Evolutionary conservation across 2,113 vertebrate genomes (phyloP).

Genomic region (Empidonax alnorum): DNA sequence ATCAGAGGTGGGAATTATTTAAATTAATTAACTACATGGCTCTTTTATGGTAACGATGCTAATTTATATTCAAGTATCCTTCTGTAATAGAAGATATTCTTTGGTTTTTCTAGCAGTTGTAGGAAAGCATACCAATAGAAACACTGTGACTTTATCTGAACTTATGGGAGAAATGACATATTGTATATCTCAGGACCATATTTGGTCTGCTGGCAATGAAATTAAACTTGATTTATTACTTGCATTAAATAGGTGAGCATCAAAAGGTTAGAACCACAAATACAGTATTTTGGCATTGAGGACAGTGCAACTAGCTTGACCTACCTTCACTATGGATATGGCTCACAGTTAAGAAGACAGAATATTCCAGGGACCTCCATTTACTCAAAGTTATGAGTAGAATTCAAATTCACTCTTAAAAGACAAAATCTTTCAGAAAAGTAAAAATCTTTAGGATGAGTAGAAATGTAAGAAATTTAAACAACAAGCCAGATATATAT

Average conservation of each 20-base stretch:
- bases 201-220: background rate
- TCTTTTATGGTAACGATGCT: background rate
- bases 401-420: background rate
- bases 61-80: slow-evolving; percentile 18
- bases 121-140: slow-evolving; percentile 11
- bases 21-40: background rate
- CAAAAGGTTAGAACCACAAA: background rate
- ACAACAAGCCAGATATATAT: background rate
- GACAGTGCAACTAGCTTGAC: background rate
- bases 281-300: background rate
- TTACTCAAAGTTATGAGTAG: background rate
- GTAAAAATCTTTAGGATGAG: background rate
- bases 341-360: background rate
- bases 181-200: background rate
- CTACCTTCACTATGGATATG: background rate
- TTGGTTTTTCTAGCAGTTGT: background rate
- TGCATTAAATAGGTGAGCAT: background rate
- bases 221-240: background rate
- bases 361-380: background rate
- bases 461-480: background rate
- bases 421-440: background rate
- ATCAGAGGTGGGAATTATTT: background rate
- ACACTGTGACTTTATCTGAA: background rate
- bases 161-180: background rate
- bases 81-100: background rate